A percentile compares a stretch with the other conserved stretches of the same genome.
Conservation (phyloP, 1,140 invertebrate species). For the Luehdorfia chinensis region DNA sequence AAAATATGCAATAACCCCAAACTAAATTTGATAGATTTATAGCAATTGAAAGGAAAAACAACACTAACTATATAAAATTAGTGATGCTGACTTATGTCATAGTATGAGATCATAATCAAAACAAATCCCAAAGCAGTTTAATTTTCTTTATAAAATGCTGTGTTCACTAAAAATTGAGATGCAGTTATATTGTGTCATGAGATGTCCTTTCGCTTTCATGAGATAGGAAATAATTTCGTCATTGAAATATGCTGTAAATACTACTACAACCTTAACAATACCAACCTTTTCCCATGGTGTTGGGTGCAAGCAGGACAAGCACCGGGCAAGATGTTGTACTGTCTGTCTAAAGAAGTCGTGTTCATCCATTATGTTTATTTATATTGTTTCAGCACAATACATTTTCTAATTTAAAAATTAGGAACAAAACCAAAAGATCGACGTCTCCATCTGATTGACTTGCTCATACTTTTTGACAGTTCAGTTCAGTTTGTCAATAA, state of each 20-base stretch:
- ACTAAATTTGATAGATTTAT: too few relatives aligned
- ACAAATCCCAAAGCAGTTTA: too few relatives aligned
- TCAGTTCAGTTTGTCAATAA: conserved; percentile 29
- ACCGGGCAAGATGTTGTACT: conserved; percentile 92
- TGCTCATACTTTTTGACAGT: conserved; percentile 27
- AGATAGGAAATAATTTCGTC: conserved; percentile 19
- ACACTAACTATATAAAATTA: too few relatives aligned
- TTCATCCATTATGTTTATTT: conserved; percentile 79
- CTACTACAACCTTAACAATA: conserved; percentile 31
- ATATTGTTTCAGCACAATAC: conserved; percentile 34
- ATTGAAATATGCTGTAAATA: conserved; percentile 35
- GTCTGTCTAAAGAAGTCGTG: conserved; percentile 91
- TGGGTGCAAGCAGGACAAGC: conserved; percentile 88
- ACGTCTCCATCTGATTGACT: conserved; percentile 16
- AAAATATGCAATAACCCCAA: too few relatives aligned
- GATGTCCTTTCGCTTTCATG: neutral
- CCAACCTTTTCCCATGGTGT: conserved; percentile 90
- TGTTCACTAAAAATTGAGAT: neutral
- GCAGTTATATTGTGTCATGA: neutral
- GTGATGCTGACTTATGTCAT: conserved; percentile 33
- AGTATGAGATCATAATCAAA: conserved; percentile 30
- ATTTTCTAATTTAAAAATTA: conserved; percentile 48
- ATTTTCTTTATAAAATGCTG: too few relatives aligned
- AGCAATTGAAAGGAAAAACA: too few relatives aligned
- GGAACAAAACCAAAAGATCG: conserved; percentile 25